These are phyloP conservation scores for Drosophila sproati DNA, from an alignment of 1,140 invertebrate species.

Conservation along the genomic window DNA sequence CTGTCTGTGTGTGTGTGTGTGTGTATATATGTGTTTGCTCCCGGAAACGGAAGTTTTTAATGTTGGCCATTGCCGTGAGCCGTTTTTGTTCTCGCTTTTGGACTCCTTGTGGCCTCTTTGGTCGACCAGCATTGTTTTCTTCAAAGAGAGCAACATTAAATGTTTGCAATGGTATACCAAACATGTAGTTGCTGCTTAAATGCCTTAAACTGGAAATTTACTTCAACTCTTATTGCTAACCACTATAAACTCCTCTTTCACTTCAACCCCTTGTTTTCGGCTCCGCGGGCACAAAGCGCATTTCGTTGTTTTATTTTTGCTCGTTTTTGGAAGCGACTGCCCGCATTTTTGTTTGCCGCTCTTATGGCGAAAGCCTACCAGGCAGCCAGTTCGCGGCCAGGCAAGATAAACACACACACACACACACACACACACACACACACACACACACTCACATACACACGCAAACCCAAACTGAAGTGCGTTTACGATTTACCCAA, in stretches of 20 bases:
- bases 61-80: constrained; percentile 74
- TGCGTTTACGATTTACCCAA: constrained; percentile 73
- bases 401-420: constrained; percentile 68
- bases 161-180: constrained; percentile 56
- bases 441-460: constrained; percentile 16
- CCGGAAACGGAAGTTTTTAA: constrained; percentile 81
- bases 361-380: constrained; percentile 68
- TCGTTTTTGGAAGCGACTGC: constrained; percentile 45
- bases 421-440: constrained; percentile 20
- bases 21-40: constrained; percentile 49
- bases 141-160: constrained; percentile 63
- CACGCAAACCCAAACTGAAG: constrained; percentile 38
- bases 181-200: constrained; percentile 45
- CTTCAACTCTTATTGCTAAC: not conserved
- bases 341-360: constrained; percentile 72
- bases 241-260: not conserved
- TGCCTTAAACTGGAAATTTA: constrained; percentile 52
- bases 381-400: constrained; percentile 31
- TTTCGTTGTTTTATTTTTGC: constrained; percentile 56
- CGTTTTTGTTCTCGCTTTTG: constrained; percentile 27
- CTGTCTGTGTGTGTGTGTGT: not conserved
- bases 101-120: constrained; percentile 5
- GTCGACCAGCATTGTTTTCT: constrained; percentile 63
- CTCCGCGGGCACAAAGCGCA: constrained; percentile 56
- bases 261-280: not conserved